Base-by-base conservation (phyloP, 1,140 invertebrate species). In the Solenopsis fugax region DNA sequence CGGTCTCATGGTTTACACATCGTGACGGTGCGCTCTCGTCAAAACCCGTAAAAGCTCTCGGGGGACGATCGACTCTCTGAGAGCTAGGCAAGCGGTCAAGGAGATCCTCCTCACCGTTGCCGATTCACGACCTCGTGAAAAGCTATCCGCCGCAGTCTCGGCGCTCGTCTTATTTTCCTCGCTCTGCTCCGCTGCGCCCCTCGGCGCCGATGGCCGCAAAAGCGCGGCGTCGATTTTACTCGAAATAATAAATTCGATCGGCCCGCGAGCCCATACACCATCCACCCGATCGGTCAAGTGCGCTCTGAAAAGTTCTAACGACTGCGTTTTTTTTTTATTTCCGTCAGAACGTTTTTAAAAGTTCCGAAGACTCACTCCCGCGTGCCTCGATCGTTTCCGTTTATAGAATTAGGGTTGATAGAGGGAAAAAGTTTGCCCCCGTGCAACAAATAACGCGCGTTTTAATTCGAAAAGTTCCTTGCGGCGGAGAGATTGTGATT, bases 1-100 rank as follows among this genome's bases (percentile, higher is more conserved):
- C 89, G 88, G 85, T 85, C 91, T 94, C 93, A 94, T 94, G 94
- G 93, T 94, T 94, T 94, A 94, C 93, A 92, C 93, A 94, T 94
- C 86, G 92, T 86, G 87, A 91, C 87, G 90, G 65, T 88, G 82
- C 88, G 92, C 72, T 89, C 85, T 87, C 92, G 90, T 92, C 91
- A 91, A 90, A 86, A 84, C 87, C 92, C 93, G 89, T 93, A 92
- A 94, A 93, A 94, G 93, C 93, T 91, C 89, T 90, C 56, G 65
- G 80, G 64, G 64, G 80, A 80, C 87, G 89, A 93, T 91, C 89
- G 87, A 89, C 77, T 87, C 56, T 89, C 52, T 89, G 85, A 89
- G 91, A 87, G 88, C 76, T 76, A 86, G 71, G 71, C 88, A 69
- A 78, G 73, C 86, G 93, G 93, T 94, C 93, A 93, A 93, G 92